These are phyloP conservation scores for Abramis brama DNA, from an alignment of 2,113 vertebrate genomes.

Conservation along the genomic window DNA sequence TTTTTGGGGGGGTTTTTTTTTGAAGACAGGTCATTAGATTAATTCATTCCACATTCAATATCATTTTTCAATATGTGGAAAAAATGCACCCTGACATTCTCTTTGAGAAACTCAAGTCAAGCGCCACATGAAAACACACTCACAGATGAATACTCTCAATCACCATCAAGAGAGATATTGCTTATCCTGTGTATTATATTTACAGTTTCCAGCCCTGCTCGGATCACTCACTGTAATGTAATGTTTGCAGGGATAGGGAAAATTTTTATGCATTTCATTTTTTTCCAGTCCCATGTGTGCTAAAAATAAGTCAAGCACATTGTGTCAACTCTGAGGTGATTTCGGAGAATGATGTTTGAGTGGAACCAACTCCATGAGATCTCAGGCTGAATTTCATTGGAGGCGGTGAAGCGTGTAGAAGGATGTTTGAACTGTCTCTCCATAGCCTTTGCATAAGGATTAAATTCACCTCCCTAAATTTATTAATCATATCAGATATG, in stretches of 20 bases:
- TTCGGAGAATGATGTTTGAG: slow-evolving; percentile 34
- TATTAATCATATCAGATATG: slow-evolving; percentile 62
- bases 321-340: slow-evolving; percentile 42
- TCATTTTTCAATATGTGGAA: slow-evolving; percentile 6
- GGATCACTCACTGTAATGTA: slow-evolving; percentile 30
- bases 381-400: slow-evolving; percentile 54
- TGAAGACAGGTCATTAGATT: neutral
- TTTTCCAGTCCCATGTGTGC: slow-evolving; percentile 32
- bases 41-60: neutral
- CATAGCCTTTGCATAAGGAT: slow-evolving; percentile 62
- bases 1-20: no score
- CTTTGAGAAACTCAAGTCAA: neutral
- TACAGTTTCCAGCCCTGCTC: slow-evolving; percentile 33
- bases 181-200: slow-evolving; percentile 41
- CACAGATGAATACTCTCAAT: slow-evolving; percentile 24
- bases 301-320: slow-evolving; percentile 44
- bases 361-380: slow-evolving; percentile 28
- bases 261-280: slow-evolving; percentile 45
- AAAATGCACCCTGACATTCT: slow-evolving; percentile 47
- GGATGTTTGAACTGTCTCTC: slow-evolving; percentile 53
- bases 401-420: slow-evolving; percentile 50
- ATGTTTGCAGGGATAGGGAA: slow-evolving; percentile 26
- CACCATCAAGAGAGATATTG: slow-evolving; percentile 36
- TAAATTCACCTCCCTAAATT: slow-evolving; percentile 55
- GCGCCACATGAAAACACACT: neutral